A percentile compares a stretch with the other conserved stretches of the same genome.
Evolutionary conservation across 2,888 invertebrate species (phyloP).

Genomic region (Aporophyla lueneburgensis): DNA sequence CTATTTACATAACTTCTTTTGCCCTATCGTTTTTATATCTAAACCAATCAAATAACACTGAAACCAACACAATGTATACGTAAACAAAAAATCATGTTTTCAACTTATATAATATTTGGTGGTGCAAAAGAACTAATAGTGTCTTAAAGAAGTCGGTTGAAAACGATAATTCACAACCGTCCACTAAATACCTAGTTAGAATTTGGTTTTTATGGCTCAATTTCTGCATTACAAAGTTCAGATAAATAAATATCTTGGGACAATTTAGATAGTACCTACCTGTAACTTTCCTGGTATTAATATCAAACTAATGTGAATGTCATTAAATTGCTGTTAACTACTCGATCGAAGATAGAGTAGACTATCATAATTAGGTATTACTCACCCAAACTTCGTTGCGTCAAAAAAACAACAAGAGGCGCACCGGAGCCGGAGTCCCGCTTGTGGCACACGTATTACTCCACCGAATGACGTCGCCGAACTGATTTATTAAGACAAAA

Average conservation of each 20-base stretch:
- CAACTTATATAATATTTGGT: not conserved
- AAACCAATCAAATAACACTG: not conserved
- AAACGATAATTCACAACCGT: constrained; percentile 14
- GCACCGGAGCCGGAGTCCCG: constrained; percentile 5
- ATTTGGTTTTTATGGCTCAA: constrained; percentile 4
- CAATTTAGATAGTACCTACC: constrained; percentile 11
- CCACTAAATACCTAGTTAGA: constrained; percentile 8
- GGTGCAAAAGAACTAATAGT: not conserved
- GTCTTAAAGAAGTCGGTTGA: constrained; percentile 3
- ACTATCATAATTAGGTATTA: constrained; percentile 4
- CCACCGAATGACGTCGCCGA: constrained; percentile 10
- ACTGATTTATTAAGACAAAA: constrained; percentile 15
- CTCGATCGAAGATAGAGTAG: constrained; percentile 4
- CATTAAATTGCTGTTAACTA: constrained; percentile 20
- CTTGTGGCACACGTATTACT: constrained; percentile 14
- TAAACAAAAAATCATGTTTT: not conserved
- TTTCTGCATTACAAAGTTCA: constrained; percentile 13
- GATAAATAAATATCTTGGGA: constrained; percentile 11
- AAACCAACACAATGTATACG: not conserved
- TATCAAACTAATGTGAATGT: constrained; percentile 13
- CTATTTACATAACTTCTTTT: constrained; percentile 11
- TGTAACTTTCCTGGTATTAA: constrained; percentile 16
- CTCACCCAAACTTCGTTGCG: constrained; percentile 14
- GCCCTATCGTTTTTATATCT: too few species aligned
- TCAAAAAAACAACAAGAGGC: constrained; percentile 9